Evolutionary conservation across 2,888 invertebrate genomes (phyloP).

Genomic region (Spodoptera exigua): DNA sequence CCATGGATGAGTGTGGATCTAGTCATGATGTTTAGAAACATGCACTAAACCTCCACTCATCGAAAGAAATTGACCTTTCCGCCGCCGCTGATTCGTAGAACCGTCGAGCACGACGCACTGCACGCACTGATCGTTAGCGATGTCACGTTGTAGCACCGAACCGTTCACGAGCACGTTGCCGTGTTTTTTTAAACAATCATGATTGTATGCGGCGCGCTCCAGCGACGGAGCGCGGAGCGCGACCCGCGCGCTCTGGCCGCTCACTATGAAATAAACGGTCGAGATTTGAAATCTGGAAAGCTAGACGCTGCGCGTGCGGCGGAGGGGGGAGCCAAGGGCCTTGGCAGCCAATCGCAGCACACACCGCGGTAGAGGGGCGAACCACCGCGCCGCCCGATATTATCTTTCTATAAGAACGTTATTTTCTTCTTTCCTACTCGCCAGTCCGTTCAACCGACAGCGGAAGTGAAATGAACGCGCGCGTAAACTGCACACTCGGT

Average conservation of each 20-base stretch:
- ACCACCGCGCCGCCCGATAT: slow-evolving; percentile 77
- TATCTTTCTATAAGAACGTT: slow-evolving; percentile 86
- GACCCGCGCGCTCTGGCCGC: slow-evolving; percentile 78
- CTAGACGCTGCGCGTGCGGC: slow-evolving; percentile 86
- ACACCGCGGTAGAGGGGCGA: slow-evolving; percentile 77
- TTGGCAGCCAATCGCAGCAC: slow-evolving; percentile 72
- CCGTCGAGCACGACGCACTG: slow-evolving; percentile 79
- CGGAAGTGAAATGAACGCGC: slow-evolving; percentile 87
- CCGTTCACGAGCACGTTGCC: slow-evolving; percentile 84
- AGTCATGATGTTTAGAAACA: slow-evolving; percentile 92
- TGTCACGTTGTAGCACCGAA: slow-evolving; percentile 85
- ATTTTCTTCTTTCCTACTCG: slow-evolving; percentile 86
- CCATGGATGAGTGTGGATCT: slow-evolving; percentile 95
- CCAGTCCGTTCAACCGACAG: slow-evolving; percentile 85
- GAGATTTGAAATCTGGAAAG: slow-evolving; percentile 88
- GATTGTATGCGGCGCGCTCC: slow-evolving; percentile 65
- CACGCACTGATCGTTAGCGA: slow-evolving; percentile 85
- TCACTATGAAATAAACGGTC: slow-evolving; percentile 88
- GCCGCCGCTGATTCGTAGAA: slow-evolving; percentile 66
- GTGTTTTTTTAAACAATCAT: slow-evolving; percentile 75
- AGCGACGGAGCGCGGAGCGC: slow-evolving; percentile 67
- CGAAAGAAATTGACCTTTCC: slow-evolving; percentile 90
- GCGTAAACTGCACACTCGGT: slow-evolving; percentile 80
- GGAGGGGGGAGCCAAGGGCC: slow-evolving; percentile 67
- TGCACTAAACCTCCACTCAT: slow-evolving; percentile 94